Conservation (phyloP, 2,113 vertebrate species). For the Gasterosteus aculeatus region DNA sequence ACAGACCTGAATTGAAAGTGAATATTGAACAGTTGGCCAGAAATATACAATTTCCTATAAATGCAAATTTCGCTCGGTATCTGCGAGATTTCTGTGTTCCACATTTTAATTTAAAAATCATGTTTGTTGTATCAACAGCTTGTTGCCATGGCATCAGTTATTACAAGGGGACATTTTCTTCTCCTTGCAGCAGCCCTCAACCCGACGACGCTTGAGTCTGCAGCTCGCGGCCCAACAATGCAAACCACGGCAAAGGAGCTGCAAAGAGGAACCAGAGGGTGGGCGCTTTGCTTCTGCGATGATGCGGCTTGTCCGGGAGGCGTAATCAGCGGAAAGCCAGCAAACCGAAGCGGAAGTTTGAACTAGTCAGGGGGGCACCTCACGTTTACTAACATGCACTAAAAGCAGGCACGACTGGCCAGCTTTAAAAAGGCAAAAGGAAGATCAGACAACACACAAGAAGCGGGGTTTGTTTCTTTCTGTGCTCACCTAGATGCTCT, state of each 20-base stretch:
- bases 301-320: background rate
- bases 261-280: background rate
- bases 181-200: background rate
- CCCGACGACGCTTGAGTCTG: background rate
- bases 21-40: background rate
- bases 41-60: background rate
- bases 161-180: background rate
- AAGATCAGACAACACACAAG: no score
- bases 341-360: no score
- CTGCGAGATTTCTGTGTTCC: background rate
- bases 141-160: background rate
- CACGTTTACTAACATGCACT: background rate
- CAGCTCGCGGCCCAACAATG: background rate
- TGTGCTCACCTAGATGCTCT: background rate
- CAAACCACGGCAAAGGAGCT: background rate
- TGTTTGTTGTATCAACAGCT: background rate
- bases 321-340: background rate
- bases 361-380: no score
- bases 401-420: background rate
- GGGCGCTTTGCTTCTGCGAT: no score
- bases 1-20: background rate
- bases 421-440: no score
- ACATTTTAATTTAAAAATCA: background rate
- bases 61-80: background rate
- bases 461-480: no score